Evolutionary conservation across 2,797 vertebrate genomes (phyloP).

Genomic region (Apogon hyalosoma): DNA sequence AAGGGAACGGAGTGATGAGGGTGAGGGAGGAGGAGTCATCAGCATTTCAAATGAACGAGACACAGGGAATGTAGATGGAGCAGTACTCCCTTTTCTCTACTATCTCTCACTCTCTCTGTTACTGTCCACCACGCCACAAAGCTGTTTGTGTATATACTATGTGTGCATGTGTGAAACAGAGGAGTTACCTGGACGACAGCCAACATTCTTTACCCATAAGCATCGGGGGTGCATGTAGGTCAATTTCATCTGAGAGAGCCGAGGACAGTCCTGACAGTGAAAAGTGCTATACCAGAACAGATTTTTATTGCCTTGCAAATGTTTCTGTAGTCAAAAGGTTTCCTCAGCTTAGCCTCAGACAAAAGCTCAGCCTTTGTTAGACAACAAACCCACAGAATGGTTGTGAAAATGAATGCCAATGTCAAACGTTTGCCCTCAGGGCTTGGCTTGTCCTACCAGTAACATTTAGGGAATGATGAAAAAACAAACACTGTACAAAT

Average conservation of each 20-base stretch:
- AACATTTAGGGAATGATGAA: slow-evolving; percentile 18
- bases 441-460: slow-evolving; percentile 1
- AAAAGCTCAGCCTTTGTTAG: slow-evolving; percentile 19
- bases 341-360: slow-evolving; percentile 30
- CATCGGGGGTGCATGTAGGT: slow-evolving; percentile 60
- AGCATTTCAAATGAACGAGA: slow-evolving; percentile 80
- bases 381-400: slow-evolving; percentile 27
- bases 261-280: slow-evolving; percentile 36
- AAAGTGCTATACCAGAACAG: slow-evolving; percentile 24
- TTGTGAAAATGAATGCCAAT: slow-evolving; percentile 31
- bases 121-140: slow-evolving; percentile 24
- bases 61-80: slow-evolving; percentile 60
- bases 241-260: slow-evolving; percentile 44
- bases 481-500: slow-evolving; percentile 15
- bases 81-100: slow-evolving; percentile 42
- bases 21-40: slow-evolving; percentile 72
- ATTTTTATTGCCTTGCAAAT: slow-evolving; percentile 18
- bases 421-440: slow-evolving; percentile 35
- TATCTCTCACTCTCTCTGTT: slow-evolving; percentile 44
- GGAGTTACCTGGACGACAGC: slow-evolving; percentile 67
- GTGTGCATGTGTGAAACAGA: slow-evolving; percentile 36
- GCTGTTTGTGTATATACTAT: background rate
- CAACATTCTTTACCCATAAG: slow-evolving; percentile 46
- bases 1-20: slow-evolving; percentile 68
- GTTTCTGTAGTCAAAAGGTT: slow-evolving; percentile 34